Evolutionary conservation across 2,113 vertebrate species (phyloP), one percentile per base, ranked within the genome.

Genomic region (Oncorhynchus keta): DNA sequence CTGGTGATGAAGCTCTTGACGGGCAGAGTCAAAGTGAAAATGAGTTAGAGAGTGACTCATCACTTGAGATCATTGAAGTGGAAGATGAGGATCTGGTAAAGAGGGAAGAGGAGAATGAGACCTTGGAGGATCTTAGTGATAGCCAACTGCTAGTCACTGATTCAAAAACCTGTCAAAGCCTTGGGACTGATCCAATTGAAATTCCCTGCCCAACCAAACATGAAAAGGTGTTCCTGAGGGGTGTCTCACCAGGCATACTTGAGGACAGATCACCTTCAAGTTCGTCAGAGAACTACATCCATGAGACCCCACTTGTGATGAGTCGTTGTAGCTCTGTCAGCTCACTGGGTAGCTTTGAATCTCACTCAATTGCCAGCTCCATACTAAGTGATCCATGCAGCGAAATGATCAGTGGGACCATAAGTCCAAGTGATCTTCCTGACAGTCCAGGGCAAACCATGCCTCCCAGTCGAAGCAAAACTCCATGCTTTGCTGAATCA

Each of bases 401-500:
- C 0, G 98, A 97, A 83, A 97, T 98, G 95, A 94, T 97, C 70
- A 98, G 97, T 0, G 97, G 97, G 75, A 97, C 97, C 0, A 93
- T 99, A 84, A 99, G 97, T 11, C 98, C 98, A 28, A 99, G 98
- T 8, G 98, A 99, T 88, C 92, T 99, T 61, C 98, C 98, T 0
- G 98, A 99, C 91, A 99, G 97, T 83, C 98, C 98, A 0, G 98
- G 98, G 5, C 98, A 99, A 92, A 99, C 97, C 14, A 97, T 99
- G 97, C 98, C 98, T 0, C 98, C 98, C 0, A 99, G 98, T 86
- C 95, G 97, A 35, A 98, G 97, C 91, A 99, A 98, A 90, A 99
- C 98, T 0, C 98, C 97, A 0, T 96, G 95, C 1, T 96, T 93
- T 0, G 74, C 85, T 26, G 96, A 97, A 72, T 61, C 93, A 69